Evolutionary conservation across 2,888 invertebrate genomes (phyloP).

Genomic region (Oxytorus armatus): DNA sequence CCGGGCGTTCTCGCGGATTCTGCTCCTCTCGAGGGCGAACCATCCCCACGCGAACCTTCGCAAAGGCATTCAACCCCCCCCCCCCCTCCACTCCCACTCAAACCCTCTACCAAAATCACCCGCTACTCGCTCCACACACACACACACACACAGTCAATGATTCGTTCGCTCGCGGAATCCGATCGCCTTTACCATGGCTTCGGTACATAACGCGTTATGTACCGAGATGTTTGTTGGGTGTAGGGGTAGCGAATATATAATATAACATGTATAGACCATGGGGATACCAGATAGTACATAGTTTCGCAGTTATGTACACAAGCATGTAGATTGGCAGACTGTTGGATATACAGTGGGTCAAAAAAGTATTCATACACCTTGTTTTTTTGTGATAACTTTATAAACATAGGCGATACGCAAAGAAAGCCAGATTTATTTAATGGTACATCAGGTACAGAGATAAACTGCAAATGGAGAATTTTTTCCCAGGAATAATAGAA

Average conservation of each 20-base stretch:
- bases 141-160: conserved; percentile 70
- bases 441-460: too few relatives aligned
- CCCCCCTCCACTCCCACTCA: conserved; percentile 36
- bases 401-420: too few relatives aligned
- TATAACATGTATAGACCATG: conserved; percentile 35
- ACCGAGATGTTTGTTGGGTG: conserved; percentile 43
- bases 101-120: conserved; percentile 46
- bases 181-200: conserved; percentile 52
- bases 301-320: conserved; percentile 16
- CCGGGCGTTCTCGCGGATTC: conserved; percentile 41
- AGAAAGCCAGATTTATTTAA: too few relatives aligned
- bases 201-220: conserved; percentile 48
- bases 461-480: too few relatives aligned
- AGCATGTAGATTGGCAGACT: background rate
- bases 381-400: too few relatives aligned
- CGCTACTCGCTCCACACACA: conserved; percentile 67
- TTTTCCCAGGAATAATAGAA: too few relatives aligned
- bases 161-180: conserved; percentile 68
- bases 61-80: conserved; percentile 28
- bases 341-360: background rate
- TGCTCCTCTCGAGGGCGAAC: conserved; percentile 58
- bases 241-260: conserved; percentile 12
- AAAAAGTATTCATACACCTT: too few relatives aligned
- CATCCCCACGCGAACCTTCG: conserved; percentile 38
- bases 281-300: conserved; percentile 17